phyloP scores from a whole-genome alignment of 2,113 vertebrate species.

The Odontophorus gujanensis region DNA sequence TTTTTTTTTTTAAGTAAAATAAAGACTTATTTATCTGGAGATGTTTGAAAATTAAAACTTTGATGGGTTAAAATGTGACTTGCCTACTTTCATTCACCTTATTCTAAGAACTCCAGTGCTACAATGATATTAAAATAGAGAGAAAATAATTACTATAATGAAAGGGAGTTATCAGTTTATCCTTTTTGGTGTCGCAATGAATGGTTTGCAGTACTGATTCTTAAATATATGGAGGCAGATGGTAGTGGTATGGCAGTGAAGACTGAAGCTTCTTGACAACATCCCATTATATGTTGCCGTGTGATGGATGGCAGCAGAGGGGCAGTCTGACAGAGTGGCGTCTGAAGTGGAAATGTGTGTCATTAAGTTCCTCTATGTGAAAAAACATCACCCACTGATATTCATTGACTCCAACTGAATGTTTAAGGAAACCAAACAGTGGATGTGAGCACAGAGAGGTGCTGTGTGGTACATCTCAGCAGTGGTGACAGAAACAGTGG shows the following conservation, averaged over 20 bases:
- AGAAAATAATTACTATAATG: background rate
- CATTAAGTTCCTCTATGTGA: too few species aligned
- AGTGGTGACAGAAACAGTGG: too few species aligned
- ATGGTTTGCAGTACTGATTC: background rate
- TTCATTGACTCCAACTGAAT: too few species aligned
- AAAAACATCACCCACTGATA: too few species aligned
- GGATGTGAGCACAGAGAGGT: too few species aligned
- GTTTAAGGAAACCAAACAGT: too few species aligned
- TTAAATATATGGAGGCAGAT: background rate
- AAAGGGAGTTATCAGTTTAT: background rate
- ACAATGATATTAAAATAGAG: background rate
- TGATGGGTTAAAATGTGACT: background rate
- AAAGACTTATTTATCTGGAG: background rate
- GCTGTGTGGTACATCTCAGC: too few species aligned
- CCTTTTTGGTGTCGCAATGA: background rate
- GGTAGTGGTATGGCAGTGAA: background rate
- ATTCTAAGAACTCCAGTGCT: background rate
- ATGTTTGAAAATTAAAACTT: background rate
- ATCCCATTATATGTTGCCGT: too few species aligned
- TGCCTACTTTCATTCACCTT: background rate
- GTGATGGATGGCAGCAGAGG: too few species aligned
- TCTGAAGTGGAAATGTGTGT: too few species aligned
- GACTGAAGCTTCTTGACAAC: background rate
- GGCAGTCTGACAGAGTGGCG: too few species aligned
- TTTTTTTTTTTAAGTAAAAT: background rate